Evolutionary conservation across 2,888 invertebrate species (phyloP), one percentile per base, ranked within the genome.

Genomic region (Cheiracanthium punctorium): DNA sequence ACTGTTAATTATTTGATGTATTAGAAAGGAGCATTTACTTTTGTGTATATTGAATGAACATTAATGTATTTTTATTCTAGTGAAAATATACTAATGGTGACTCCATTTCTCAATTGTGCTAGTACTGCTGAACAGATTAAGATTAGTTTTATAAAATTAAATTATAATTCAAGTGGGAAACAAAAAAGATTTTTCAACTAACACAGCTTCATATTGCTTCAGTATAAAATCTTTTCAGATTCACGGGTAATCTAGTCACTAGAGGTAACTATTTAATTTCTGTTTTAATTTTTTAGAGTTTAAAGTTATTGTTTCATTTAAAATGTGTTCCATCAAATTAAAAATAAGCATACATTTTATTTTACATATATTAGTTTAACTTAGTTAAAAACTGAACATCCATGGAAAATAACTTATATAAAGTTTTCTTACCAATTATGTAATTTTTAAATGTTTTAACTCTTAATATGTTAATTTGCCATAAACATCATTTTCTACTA

Each of bases 221-320:
- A 43, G 28, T 43, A 33, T 43, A 37, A 37, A 7, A n/a, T 29
- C 71, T 69, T 48, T 58, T 74, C 67, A 64, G 70, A 77, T 67
- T 72, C 71, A 84, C 69, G 84, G 73, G 79, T 84, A 79, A 74
- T 84, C 84, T 84, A 84, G 84, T 84, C 77, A 48, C 32, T 33
- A 69, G 20, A 58, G 58, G 24, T 17, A 24, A 24, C 58, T 1
- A 58, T 24, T 48, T 17, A 48, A 58, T 58, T 58, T 58, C 24
- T 58, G 58, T 58, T 58, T 58, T 7, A 24, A 8, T 24, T 58
- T 58, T 24, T 24, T 7, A 20, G 37, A 37, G 37, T 37, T 37
- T 37, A 37, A 37, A 10, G 10, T 37, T 37, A 10, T 37, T 37
- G 37, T 37, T 37, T 7, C 4, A 52, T 43, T 52, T 20, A n/a